Evolutionary conservation across 2,888 invertebrate genomes (phyloP).

Genomic region (Slavum lentiscoides): DNA sequence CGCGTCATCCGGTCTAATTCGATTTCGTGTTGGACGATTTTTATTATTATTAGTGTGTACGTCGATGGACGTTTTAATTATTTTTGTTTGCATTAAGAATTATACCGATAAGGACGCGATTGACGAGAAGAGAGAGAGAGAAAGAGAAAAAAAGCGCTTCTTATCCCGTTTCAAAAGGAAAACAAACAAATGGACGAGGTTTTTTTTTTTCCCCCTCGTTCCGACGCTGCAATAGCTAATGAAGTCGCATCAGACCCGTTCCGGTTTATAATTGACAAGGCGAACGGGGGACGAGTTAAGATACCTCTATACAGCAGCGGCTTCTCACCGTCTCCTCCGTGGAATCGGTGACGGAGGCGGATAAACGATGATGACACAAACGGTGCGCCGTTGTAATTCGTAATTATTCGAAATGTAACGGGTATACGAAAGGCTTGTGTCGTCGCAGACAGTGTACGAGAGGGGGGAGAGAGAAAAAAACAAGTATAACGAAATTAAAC

Average conservation of each 20-base stretch:
- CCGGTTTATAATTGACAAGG: not conserved
- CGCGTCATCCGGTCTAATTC: not conserved
- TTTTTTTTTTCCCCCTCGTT: too few species aligned
- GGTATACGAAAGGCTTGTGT: slow-evolving; percentile 7
- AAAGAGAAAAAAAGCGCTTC: too few species aligned
- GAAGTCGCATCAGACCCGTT: slow-evolving; percentile 17
- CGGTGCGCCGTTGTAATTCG: not conserved
- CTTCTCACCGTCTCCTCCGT: not conserved
- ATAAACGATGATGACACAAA: too few species aligned
- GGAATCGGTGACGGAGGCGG: too few species aligned
- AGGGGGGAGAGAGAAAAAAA: not conserved
- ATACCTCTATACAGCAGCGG: not conserved
- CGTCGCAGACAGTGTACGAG: not conserved
- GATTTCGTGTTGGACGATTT: not conserved
- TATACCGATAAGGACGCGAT: not conserved
- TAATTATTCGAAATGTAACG: slow-evolving; percentile 31
- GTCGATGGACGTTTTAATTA: slow-evolving; percentile 10
- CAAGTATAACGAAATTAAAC: slow-evolving; percentile 17
- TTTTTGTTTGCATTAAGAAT: slow-evolving; percentile 29
- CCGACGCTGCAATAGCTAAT: slow-evolving; percentile 25
- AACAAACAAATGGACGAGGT: not conserved
- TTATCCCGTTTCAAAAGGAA: not conserved
- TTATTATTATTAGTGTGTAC: not conserved
- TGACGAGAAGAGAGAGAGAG: not conserved
- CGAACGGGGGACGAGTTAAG: not conserved